A percentile compares a stretch with the other conserved stretches of the same genome.
phyloP scores from a whole-genome alignment of 2,113 vertebrate genomes.

The Hippolais icterina region DNA sequence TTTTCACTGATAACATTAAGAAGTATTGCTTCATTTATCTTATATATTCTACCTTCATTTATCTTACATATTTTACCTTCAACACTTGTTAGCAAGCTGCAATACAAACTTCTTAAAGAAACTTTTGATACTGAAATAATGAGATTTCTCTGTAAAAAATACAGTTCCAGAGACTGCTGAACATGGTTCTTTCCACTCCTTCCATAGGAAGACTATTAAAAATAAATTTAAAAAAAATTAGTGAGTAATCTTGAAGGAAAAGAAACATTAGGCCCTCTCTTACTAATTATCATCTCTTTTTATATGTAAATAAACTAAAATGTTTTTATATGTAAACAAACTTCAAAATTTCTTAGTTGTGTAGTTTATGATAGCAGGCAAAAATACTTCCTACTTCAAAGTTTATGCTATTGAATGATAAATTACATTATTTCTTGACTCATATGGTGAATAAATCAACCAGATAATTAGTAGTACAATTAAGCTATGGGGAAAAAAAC shows the following conservation, averaged over 20 bases:
- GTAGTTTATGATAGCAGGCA: not conserved
- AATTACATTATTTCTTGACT: not conserved
- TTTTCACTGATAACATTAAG: slow-evolving; percentile 57
- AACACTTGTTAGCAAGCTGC: slow-evolving; percentile 13
- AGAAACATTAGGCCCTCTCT: not conserved
- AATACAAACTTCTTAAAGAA: slow-evolving; percentile 45
- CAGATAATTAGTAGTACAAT: not conserved
- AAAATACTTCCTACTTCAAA: not conserved
- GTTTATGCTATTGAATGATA: not conserved
- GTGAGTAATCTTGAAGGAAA: not conserved
- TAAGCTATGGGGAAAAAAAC: not conserved
- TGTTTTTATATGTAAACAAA: not conserved
- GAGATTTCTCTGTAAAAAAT: not conserved
- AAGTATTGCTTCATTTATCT: slow-evolving; percentile 68
- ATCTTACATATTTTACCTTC: slow-evolving; percentile 53
- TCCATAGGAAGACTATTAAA: not conserved
- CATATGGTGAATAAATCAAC: not conserved
- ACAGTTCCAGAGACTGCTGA: not conserved
- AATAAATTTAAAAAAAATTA: not conserved
- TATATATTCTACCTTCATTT: slow-evolving; percentile 58
- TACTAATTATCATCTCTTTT: not conserved
- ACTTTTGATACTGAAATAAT: slow-evolving; percentile 23
- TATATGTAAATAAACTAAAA: not conserved
- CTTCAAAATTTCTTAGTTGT: not conserved
- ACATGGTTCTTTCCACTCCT: not conserved